A percentile compares a stretch with the other conserved stretches of the same genome.
Conservation (phyloP, 2,113 vertebrate genomes). For the Nesoenas mayeri region DNA sequence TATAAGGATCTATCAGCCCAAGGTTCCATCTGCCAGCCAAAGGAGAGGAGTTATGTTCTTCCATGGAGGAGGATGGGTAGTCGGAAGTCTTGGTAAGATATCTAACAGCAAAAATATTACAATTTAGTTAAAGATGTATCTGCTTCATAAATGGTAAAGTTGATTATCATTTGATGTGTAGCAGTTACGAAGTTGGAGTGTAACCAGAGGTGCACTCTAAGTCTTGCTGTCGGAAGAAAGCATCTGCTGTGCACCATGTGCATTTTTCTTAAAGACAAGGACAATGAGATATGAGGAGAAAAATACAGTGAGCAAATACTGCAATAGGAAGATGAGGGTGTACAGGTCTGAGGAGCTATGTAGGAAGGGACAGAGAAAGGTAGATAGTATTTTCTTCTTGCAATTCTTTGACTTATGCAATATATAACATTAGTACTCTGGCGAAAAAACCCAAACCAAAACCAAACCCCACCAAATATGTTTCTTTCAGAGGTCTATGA, state of each 20-base stretch:
- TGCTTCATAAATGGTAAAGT: neutral
- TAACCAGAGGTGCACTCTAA: neutral
- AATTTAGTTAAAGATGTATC: neutral
- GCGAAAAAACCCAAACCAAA: neutral
- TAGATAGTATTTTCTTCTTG: neutral
- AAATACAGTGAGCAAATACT: neutral
- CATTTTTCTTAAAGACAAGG: neutral
- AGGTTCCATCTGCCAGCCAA: neutral
- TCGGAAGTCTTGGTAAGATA: constrained; percentile 83
- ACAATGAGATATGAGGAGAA: neutral
- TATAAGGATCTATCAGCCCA: constrained; percentile 83
- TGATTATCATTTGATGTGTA: neutral
- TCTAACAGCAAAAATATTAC: neutral
- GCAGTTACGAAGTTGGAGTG: neutral
- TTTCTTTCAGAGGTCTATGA: constrained; percentile 78
- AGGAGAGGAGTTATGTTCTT: constrained; percentile 82
- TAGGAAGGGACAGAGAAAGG: neutral
- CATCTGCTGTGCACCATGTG: neutral
- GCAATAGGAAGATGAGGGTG: neutral
- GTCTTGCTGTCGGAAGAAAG: neutral
- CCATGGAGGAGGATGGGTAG: constrained; percentile 82
- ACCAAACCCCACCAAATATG: neutral
- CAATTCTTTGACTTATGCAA: neutral
- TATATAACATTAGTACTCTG: neutral
- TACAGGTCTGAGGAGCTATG: neutral